Evolutionary conservation across 1,140 invertebrate genomes (phyloP).

Genomic region (Drosophila ogumai): DNA sequence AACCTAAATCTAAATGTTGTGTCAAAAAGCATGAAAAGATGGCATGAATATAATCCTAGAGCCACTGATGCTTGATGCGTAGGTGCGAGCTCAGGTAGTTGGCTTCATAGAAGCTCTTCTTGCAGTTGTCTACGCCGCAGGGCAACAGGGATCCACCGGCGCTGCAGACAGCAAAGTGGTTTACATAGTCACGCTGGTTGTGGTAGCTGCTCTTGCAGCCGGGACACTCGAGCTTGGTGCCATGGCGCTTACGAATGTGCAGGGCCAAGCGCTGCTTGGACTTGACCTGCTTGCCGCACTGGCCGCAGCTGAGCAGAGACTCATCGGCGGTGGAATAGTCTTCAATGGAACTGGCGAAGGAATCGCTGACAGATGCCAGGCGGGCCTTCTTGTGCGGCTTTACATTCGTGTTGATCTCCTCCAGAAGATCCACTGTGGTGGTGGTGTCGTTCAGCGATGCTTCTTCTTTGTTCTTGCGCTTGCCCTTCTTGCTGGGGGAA

Average conservation of each 20-base stretch:
- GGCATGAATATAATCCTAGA: conserved; percentile 6
- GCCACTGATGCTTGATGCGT: conserved; percentile 40
- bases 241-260: conserved; percentile 60
- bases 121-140: conserved; percentile 44
- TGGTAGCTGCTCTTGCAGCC: background rate
- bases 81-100: conserved; percentile 45
- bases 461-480: conserved; percentile 1
- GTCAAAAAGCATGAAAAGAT: background rate
- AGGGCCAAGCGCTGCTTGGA: conserved; percentile 47
- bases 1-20: background rate
- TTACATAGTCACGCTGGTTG: conserved; percentile 25
- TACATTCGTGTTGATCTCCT: conserved; percentile 52
- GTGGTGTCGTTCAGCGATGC: background rate
- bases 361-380: conserved; percentile 14
- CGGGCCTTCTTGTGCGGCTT: conserved; percentile 52
- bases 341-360: background rate
- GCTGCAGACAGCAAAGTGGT: conserved; percentile 46
- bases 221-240: conserved; percentile 24
- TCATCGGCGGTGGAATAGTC: conserved; percentile 20
- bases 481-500: conserved; percentile 5
- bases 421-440: conserved; percentile 9
- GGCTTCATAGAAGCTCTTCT: conserved; percentile 33
- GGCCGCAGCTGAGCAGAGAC: conserved; percentile 35
- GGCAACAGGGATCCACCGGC: background rate
- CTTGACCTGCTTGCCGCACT: conserved; percentile 37